A percentile compares a stretch with the other conserved stretches of the same genome.
Evolutionary conservation across 2,888 invertebrate genomes (phyloP).

Genomic region (Tetrapedia diversipes): DNA sequence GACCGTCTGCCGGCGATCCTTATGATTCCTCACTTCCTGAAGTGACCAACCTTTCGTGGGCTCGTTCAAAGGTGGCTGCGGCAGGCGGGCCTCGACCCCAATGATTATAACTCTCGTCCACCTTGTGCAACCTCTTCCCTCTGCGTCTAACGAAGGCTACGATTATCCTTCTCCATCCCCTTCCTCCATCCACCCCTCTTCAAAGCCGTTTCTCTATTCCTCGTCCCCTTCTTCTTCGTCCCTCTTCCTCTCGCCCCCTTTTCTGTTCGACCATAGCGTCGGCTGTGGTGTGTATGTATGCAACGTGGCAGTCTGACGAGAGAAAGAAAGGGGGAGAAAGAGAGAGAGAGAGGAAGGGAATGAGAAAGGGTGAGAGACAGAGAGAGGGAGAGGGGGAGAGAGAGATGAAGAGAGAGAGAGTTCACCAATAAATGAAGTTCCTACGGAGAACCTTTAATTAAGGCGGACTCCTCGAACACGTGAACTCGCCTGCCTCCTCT

Average conservation of each 20-base stretch:
- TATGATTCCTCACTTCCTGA: slow-evolving; percentile 64
- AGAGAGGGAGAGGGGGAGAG: neutral
- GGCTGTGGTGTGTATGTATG: slow-evolving; percentile 13
- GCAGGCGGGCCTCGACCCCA: slow-evolving; percentile 70
- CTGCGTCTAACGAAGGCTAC: slow-evolving; percentile 22
- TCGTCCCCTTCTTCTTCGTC: no score
- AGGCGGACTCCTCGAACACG: slow-evolving; percentile 51
- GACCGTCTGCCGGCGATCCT: slow-evolving; percentile 37
- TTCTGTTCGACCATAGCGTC: slow-evolving; percentile 13
- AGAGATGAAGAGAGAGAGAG: slow-evolving; percentile 3
- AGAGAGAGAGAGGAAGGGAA: neutral
- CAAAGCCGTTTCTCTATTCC: neutral
- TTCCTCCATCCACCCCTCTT: slow-evolving; percentile 1
- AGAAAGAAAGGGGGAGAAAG: neutral
- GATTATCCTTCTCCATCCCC: slow-evolving; percentile 23
- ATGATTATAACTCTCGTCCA: slow-evolving; percentile 77
- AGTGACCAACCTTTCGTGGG: slow-evolving; percentile 54
- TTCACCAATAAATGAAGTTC: slow-evolving; percentile 63
- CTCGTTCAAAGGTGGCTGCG: slow-evolving; percentile 58
- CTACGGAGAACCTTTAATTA: slow-evolving; percentile 62
- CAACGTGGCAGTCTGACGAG: slow-evolving; percentile 14
- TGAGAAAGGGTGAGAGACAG: neutral
- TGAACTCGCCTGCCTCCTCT: slow-evolving; percentile 32
- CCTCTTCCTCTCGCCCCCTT: neutral
- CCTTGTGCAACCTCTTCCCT: slow-evolving; percentile 41